These are phyloP conservation scores for Paralvinella palmiformis DNA, from an alignment of 1,140 invertebrate genomes.

Conservation along the genomic window DNA sequence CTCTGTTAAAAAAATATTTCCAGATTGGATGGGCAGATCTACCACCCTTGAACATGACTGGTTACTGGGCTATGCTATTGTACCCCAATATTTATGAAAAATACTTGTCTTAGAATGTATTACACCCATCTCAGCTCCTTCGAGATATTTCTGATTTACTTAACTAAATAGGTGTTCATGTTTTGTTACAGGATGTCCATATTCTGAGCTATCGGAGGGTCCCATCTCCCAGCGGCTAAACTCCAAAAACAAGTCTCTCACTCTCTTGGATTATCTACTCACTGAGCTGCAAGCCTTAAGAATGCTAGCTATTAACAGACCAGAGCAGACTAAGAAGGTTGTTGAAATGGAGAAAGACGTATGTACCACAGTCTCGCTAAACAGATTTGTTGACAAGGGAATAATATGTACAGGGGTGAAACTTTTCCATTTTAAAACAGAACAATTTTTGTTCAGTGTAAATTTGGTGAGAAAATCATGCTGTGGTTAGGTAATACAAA, in stretches of 20 bases:
- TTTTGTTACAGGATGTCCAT: conserved; percentile 62
- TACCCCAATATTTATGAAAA: too few relatives aligned
- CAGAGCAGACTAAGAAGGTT: too few relatives aligned
- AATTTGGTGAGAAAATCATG: too few relatives aligned
- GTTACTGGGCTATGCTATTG: too few relatives aligned
- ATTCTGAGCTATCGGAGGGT: conserved; percentile 60
- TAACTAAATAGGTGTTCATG: conserved; percentile 8
- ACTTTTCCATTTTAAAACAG: too few relatives aligned
- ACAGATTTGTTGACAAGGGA: too few relatives aligned
- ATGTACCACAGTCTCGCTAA: too few relatives aligned
- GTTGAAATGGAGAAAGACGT: too few relatives aligned
- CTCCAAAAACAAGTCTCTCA: conserved; percentile 58
- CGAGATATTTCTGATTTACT: neutral
- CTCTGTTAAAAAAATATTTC: neutral
- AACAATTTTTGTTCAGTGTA: too few relatives aligned
- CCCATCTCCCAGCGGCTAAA: conserved; percentile 64
- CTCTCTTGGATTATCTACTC: conserved; percentile 72
- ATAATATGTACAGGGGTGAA: too few relatives aligned
- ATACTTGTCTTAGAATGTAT: too few relatives aligned
- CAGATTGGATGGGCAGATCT: neutral
- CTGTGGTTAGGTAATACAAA: too few relatives aligned
- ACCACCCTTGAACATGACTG: neutral
- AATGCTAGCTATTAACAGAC: conserved; percentile 63
- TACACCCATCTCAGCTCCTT: neutral
- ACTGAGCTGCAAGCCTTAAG: conserved; percentile 75